These are phyloP conservation scores for Rhabdomys pumilio DNA, from an alignment of 2,797 vertebrate species.

Conservation along the genomic window DNA sequence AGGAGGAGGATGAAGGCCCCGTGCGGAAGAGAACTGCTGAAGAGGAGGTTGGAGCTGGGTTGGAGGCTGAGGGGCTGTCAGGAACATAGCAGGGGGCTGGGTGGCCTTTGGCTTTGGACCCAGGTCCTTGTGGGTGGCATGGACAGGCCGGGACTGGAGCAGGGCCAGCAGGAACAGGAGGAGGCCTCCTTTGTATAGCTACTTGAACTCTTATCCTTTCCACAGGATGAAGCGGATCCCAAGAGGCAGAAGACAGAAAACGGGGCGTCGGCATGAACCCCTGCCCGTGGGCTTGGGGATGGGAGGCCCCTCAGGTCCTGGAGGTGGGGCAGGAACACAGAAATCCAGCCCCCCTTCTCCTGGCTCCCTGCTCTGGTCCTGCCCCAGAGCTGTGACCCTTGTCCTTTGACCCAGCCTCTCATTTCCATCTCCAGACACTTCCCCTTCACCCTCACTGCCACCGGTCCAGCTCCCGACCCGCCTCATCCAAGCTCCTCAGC, in stretches of 20 bases:
- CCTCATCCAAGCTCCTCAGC: conserved; percentile 65
- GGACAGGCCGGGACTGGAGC: conserved; percentile 44
- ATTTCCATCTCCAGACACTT: conserved; percentile 65
- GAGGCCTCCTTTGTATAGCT: not conserved
- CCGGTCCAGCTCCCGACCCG: conserved; percentile 73
- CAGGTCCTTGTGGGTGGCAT: not conserved
- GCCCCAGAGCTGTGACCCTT: conserved; percentile 68
- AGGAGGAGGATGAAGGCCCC: conserved; percentile 88
- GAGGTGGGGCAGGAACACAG: conserved; percentile 65
- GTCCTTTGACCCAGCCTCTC: conserved; percentile 67
- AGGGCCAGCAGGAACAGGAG: not conserved
- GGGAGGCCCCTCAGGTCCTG: conserved; percentile 71
- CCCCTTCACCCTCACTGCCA: conserved; percentile 68
- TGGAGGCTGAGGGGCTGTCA: conserved; percentile 51
- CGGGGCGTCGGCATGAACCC: conserved; percentile 89
- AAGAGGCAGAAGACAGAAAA: conserved; percentile 92
- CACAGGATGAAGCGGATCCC: conserved; percentile 91
- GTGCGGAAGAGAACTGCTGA: conserved; percentile 76
- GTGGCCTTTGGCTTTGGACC: conserved; percentile 47
- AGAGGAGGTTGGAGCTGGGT: conserved; percentile 80
- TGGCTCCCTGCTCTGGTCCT: conserved; percentile 75
- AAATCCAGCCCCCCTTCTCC: conserved; percentile 54
- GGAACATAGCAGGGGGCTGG: conserved; percentile 64
- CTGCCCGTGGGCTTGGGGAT: conserved; percentile 73
- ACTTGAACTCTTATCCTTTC: not conserved